Percentiles rank a stretch among this genome's conserved stretches.
phyloP scores from a whole-genome alignment of 2,797 vertebrate genomes.

The Alexandromys oeconomus region DNA sequence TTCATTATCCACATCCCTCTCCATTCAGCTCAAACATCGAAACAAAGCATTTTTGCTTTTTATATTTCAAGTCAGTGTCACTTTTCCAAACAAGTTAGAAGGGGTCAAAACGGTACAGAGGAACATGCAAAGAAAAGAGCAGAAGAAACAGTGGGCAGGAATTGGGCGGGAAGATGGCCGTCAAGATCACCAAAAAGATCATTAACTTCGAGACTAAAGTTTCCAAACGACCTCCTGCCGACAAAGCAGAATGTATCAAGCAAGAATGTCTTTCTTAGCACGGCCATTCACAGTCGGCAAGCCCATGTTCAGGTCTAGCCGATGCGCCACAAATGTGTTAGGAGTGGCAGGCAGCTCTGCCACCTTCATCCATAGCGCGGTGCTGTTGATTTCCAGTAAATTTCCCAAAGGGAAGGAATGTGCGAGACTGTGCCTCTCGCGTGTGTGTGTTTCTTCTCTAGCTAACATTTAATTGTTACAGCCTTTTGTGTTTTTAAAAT shows the following conservation, averaged over 20 bases:
- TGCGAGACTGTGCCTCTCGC: background rate
- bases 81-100: constrained; percentile 1
- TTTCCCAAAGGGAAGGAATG: background rate
- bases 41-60: background rate
- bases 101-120: background rate
- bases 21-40: background rate
- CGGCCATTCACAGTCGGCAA: background rate
- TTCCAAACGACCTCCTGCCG: background rate
- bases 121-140: background rate
- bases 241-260: background rate
- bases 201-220: background rate
- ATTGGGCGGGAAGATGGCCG: background rate
- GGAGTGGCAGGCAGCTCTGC: background rate
- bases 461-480: background rate
- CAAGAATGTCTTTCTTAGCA: background rate
- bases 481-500: background rate
- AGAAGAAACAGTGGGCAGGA: background rate
- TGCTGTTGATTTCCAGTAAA: background rate
- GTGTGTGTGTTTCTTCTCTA: background rate
- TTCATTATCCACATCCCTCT: background rate
- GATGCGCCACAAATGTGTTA: background rate
- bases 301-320: background rate
- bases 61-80: background rate
- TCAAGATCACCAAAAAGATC: constrained; percentile 34
- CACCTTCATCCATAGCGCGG: background rate